A percentile compares a stretch with the other conserved stretches of the same genome.
phyloP scores from a whole-genome alignment of 23 tunicate species.

The Corella eumyota region DNA sequence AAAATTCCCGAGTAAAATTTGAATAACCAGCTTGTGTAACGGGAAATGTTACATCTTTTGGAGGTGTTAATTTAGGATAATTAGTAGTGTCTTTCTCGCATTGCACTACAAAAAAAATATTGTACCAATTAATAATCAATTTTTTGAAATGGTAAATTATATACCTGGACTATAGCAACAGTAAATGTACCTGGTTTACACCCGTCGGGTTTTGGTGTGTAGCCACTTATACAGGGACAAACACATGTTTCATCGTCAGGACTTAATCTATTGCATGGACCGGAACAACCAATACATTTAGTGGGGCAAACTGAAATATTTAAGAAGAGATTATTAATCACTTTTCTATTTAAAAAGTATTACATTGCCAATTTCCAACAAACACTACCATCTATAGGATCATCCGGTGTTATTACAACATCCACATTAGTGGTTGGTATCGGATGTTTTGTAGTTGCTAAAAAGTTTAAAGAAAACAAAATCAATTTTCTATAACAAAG shows the following conservation, averaged over 20 bases:
- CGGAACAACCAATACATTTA: constrained; percentile 1
- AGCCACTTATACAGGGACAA: constrained; percentile 1
- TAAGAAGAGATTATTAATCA: too few species aligned
- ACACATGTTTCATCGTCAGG: neutral
- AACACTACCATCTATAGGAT: too few species aligned
- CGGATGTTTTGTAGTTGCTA: too few species aligned
- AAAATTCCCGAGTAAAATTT: neutral
- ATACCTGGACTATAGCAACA: too few species aligned
- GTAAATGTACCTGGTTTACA: neutral
- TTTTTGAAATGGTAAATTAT: too few species aligned
- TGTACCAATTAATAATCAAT: too few species aligned
- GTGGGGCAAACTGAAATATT: neutral
- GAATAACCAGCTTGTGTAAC: constrained; percentile 13
- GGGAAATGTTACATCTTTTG: constrained; percentile 6
- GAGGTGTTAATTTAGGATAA: neutral
- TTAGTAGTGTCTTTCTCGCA: neutral
- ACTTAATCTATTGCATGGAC: neutral
- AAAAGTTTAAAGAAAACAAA: too few species aligned
- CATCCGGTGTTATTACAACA: too few species aligned
- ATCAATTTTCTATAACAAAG: too few species aligned
- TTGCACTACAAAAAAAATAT: neutral
- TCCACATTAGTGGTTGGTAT: too few species aligned
- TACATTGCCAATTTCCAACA: too few species aligned
- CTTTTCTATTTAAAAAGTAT: too few species aligned
- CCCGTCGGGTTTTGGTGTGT: neutral